Percentiles rank a stretch among this genome's conserved stretches.
phyloP scores from a whole-genome alignment of 2,888 invertebrate genomes.

The Notodromas monacha region DNA sequence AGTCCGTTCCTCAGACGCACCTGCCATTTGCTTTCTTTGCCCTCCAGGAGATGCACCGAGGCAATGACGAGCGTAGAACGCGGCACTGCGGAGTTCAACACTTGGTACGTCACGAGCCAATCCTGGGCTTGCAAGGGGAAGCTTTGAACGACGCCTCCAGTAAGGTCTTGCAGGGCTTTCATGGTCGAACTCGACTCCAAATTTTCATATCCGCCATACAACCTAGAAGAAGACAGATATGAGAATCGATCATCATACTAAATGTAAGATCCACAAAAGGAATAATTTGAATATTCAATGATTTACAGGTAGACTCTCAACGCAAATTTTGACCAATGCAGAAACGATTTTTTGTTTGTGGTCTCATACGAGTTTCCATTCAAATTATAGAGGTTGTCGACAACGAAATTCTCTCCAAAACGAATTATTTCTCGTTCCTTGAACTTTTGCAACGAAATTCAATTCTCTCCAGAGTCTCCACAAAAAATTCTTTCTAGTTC shows the following conservation, averaged over 20 bases:
- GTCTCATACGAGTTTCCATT: too few species aligned
- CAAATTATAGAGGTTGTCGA: too few species aligned
- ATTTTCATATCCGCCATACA: constrained; percentile 32
- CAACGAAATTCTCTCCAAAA: too few species aligned
- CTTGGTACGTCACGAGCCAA: constrained; percentile 29
- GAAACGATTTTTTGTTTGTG: too few species aligned
- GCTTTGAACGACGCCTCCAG: constrained; percentile 40
- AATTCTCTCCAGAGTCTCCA: too few species aligned
- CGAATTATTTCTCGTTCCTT: too few species aligned
- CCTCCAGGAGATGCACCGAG: constrained; percentile 17
- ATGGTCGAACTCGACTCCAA: constrained; percentile 24
- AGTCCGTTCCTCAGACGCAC: constrained; percentile 26
- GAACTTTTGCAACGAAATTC: too few species aligned
- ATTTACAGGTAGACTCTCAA: too few species aligned
- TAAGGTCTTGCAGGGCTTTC: constrained; percentile 33
- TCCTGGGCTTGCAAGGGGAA: constrained; percentile 29
- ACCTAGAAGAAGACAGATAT: constrained; percentile 14
- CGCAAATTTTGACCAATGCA: constrained; percentile 1
- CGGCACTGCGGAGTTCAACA: constrained; percentile 31
- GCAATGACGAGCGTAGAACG: constrained; percentile 33
- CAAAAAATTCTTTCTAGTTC: too few species aligned
- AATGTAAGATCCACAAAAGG: too few species aligned
- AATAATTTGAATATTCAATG: too few species aligned
- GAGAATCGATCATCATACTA: too few species aligned
- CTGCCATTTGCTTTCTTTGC: constrained; percentile 23